phyloP scores from a whole-genome alignment of 2,797 vertebrate genomes.

The Urocyon cinereoargenteus region DNA sequence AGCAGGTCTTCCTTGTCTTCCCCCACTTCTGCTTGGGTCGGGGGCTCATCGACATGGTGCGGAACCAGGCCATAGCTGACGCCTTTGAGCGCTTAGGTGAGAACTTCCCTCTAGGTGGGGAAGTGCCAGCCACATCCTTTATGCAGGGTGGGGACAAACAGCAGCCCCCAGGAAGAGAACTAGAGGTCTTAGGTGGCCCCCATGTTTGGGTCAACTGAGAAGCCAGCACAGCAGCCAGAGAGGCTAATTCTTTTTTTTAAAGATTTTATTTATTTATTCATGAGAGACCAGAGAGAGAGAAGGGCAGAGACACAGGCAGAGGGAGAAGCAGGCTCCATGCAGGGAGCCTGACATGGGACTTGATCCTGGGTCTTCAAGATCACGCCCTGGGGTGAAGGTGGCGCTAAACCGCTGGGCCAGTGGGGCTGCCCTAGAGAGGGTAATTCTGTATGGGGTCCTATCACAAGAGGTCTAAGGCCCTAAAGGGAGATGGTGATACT shows the following conservation, averaged over 20 bases:
- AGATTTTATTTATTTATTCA: too few relatives aligned
- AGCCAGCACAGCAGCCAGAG: neutral
- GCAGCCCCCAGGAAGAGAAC: neutral
- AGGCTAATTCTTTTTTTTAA: neutral
- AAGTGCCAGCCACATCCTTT: neutral
- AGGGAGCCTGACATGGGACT: too few relatives aligned
- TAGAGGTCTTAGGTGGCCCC: neutral
- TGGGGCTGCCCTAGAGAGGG: neutral
- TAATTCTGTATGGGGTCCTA: neutral
- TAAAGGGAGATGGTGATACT: neutral
- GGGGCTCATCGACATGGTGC: conserved; percentile 96
- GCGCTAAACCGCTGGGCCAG: too few relatives aligned
- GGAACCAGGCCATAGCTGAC: conserved; percentile 94
- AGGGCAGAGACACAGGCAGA: too few relatives aligned
- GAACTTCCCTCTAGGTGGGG: neutral
- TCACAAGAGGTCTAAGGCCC: neutral
- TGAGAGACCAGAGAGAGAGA: too few relatives aligned
- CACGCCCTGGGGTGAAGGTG: too few relatives aligned
- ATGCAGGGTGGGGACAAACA: neutral
- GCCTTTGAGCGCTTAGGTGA: conserved; percentile 94
- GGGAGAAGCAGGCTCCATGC: too few relatives aligned
- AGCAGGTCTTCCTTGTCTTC: conserved; percentile 95
- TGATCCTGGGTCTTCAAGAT: too few relatives aligned
- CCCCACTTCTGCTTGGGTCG: conserved; percentile 97
- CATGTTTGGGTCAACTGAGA: neutral